Evolutionary conservation across 2,113 vertebrate species (phyloP).

Genomic region (Caloenas nicobarica): DNA sequence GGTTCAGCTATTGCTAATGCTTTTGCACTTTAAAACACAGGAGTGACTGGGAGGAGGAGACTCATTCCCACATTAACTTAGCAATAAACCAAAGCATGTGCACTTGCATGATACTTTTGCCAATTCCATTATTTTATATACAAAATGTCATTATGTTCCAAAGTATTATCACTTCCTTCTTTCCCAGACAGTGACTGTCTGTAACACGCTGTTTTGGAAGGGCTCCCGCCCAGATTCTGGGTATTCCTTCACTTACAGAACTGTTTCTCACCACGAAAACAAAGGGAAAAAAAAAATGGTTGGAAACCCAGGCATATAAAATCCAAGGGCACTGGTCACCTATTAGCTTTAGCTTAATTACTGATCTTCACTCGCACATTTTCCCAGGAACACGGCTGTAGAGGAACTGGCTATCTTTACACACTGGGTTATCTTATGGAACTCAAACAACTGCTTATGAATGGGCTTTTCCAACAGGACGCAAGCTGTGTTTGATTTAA

Average conservation of each 20-base stretch:
- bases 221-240: constrained; percentile 34
- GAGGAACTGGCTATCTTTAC: neutral
- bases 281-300: neutral
- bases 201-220: constrained; percentile 12
- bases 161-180: constrained; percentile 54
- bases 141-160: constrained; percentile 60
- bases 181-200: constrained; percentile 58
- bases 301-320: neutral
- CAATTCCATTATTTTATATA: constrained; percentile 66
- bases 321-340: neutral
- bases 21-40: constrained; percentile 35
- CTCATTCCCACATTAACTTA: constrained; percentile 40
- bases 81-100: constrained; percentile 54
- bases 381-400: neutral
- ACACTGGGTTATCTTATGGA: neutral
- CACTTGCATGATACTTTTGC: constrained; percentile 27
- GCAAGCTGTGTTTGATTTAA: constrained; percentile 53
- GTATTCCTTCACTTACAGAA: constrained; percentile 47
- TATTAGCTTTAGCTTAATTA: constrained; percentile 41
- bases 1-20: constrained; percentile 18
- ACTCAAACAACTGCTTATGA: constrained; percentile 10
- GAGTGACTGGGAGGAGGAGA: constrained; percentile 7
- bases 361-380: neutral
- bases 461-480: constrained; percentile 15
- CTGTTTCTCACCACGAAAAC: constrained; percentile 35